Conservation (phyloP, 2,113 vertebrate species). For the Noturus placidus region DNA sequence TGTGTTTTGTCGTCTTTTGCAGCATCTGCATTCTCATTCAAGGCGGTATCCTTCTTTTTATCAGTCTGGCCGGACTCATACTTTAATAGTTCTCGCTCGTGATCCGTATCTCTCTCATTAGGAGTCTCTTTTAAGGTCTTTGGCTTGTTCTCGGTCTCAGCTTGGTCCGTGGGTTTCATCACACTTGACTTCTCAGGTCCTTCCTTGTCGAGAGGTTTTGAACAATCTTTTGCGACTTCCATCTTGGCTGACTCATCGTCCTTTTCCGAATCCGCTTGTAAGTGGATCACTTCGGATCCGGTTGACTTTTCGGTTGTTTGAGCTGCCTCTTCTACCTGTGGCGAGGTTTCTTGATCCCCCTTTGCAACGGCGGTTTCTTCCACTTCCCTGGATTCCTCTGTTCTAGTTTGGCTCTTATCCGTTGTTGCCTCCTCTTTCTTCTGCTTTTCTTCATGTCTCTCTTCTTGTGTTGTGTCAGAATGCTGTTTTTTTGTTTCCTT, state of each 20-base stretch:
- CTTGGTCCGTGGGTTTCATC: neutral
- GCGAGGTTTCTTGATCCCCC: constrained; percentile 10
- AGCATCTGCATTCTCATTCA: constrained; percentile 11
- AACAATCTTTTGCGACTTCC: neutral
- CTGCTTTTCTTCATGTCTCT: neutral
- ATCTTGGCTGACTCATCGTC: neutral
- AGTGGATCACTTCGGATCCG: constrained; percentile 22
- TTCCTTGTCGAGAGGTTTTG: neutral
- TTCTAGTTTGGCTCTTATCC: neutral
- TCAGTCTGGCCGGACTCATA: neutral
- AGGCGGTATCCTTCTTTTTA: neutral
- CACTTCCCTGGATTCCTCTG: constrained; percentile 42
- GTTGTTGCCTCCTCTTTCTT: constrained; percentile 19
- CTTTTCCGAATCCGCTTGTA: neutral
- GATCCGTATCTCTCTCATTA: neutral
- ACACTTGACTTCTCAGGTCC: neutral
- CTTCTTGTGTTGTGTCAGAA: constrained; percentile 7
- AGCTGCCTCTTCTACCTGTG: constrained; percentile 35
- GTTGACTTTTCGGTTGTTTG: constrained; percentile 35
- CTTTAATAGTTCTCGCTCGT: neutral
- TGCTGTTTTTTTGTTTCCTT: neutral
- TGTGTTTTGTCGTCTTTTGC: neutral
- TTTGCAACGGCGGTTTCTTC: constrained; percentile 12
- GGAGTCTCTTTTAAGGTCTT: neutral
- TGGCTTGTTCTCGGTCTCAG: neutral